Conservation (phyloP, 2,888 invertebrate species). For the Pyrrhosoma nymphula region DNA sequence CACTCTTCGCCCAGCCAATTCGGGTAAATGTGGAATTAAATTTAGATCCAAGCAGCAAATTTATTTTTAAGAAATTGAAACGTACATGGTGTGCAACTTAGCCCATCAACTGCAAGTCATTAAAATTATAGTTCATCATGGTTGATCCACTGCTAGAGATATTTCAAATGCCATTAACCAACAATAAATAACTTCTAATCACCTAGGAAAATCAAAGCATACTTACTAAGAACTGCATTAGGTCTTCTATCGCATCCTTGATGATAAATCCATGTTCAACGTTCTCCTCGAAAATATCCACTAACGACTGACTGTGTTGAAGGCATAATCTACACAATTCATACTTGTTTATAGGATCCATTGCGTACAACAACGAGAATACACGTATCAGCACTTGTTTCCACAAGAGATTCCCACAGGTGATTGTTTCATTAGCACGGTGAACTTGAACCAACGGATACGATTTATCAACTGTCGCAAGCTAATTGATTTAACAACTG, state of each 20-base stretch:
- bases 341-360: constrained; percentile 3
- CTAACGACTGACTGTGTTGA: neutral
- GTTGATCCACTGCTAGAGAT: no score
- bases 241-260: constrained; percentile 1
- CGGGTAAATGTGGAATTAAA: no score
- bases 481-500: neutral
- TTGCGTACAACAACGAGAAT: neutral
- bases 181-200: no score
- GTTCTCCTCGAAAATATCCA: constrained; percentile 17
- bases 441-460: neutral
- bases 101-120: no score
- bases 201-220: no score
- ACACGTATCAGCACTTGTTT: constrained; percentile 10
- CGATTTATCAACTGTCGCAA: neutral
- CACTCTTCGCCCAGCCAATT: no score
- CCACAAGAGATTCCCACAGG: neutral
- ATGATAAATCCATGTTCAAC: constrained; percentile 14
- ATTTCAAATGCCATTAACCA: no score
- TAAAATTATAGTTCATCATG: no score
- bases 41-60: no score
- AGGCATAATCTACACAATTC: neutral
- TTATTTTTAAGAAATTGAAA: no score
- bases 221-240: constrained; percentile 17
- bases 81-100: no score
- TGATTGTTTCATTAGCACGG: neutral